phyloP scores from a whole-genome alignment of 2,888 invertebrate genomes.

The Octonoba sinensis region DNA sequence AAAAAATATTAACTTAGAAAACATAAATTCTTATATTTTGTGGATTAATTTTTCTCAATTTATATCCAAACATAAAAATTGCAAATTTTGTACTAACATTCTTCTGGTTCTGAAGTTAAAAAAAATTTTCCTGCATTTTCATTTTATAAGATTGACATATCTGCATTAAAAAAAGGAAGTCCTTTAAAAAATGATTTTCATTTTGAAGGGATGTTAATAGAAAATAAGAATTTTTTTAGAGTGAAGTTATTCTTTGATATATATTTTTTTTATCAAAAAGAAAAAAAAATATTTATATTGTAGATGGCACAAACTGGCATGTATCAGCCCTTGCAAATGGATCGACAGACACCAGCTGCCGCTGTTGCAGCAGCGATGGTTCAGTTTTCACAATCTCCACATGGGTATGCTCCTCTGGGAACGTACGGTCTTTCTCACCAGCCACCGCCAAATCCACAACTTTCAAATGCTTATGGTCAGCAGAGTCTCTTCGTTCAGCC shows the following conservation, averaged over 20 bases:
- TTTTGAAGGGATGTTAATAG: no score
- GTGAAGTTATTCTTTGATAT: neutral
- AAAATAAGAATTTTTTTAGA: neutral
- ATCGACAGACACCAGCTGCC: constrained; percentile 57
- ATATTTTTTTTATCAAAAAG: neutral
- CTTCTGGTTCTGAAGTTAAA: no score
- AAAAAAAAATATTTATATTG: neutral
- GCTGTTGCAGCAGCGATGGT: constrained; percentile 64
- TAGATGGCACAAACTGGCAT: constrained; percentile 79
- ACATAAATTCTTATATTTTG: no score
- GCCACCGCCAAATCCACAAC: constrained; percentile 69
- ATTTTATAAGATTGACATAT: no score
- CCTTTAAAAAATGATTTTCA: no score
- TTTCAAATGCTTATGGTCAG: constrained; percentile 70
- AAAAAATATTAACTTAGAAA: no score
- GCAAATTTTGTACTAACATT: no score
- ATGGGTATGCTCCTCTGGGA: constrained; percentile 63
- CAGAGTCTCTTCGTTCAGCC: constrained; percentile 74
- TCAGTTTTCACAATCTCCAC: constrained; percentile 62
- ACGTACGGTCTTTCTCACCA: constrained; percentile 63
- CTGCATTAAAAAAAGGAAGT: no score
- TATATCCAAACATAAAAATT: no score
- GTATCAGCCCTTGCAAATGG: constrained; percentile 75
- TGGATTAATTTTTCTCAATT: no score
- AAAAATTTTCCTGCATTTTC: no score